These are phyloP conservation scores for Semotilus atromaculatus DNA, from an alignment of 2,797 vertebrate genomes.

Conservation along the genomic window DNA sequence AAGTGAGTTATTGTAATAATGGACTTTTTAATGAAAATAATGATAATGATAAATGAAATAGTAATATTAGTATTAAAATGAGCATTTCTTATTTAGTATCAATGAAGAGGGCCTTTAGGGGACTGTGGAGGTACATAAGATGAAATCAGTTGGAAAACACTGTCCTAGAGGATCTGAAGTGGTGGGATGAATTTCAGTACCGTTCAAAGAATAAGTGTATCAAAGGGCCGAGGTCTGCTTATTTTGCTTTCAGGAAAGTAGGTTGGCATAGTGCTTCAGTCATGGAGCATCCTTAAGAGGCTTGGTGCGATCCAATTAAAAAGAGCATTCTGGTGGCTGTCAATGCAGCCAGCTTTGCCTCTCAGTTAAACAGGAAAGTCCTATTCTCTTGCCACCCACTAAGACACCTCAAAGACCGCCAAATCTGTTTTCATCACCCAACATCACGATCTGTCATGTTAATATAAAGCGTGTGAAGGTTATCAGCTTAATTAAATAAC, in stretches of 20 bases:
- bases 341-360: conserved; percentile 63
- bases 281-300: conserved; percentile 74
- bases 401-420: conserved; percentile 65
- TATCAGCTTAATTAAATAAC: conserved; percentile 47
- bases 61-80: background rate
- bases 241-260: conserved; percentile 31
- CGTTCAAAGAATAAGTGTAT: conserved; percentile 33
- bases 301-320: conserved; percentile 79
- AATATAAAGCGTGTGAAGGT: conserved; percentile 23
- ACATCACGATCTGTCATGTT: conserved; percentile 9
- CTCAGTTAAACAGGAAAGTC: conserved; percentile 30
- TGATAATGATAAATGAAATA: too few species aligned
- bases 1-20: background rate
- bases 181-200: conserved; percentile 22
- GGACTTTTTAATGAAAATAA: background rate
- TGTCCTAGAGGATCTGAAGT: conserved; percentile 20
- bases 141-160: background rate
- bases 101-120: background rate
- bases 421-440: conserved; percentile 40
- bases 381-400: conserved; percentile 43
- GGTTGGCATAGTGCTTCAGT: conserved; percentile 63
- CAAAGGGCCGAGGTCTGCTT: conserved; percentile 26
- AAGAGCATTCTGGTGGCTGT: conserved; percentile 71
- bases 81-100: conserved; percentile 3
- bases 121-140: background rate